Percentiles rank a stretch among this genome's conserved stretches.
Conservation (phyloP, 1,140 invertebrate species). For the Anthonomus grandis region DNA sequence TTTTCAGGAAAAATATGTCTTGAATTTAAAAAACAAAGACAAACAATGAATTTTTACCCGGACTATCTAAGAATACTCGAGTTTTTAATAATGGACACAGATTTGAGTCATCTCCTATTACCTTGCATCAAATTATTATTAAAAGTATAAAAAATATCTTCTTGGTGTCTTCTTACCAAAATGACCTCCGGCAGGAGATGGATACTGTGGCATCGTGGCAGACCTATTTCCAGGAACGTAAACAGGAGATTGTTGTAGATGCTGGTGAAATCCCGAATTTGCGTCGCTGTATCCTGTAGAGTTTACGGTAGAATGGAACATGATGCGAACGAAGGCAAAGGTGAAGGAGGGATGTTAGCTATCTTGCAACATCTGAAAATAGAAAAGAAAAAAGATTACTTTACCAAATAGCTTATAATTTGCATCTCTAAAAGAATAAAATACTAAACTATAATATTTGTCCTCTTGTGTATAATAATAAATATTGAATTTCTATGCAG, state of each 20-base stretch:
- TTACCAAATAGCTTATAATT: too few relatives aligned
- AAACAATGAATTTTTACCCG: too few relatives aligned
- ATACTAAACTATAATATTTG: too few relatives aligned
- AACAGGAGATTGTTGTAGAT: constrained; percentile 50
- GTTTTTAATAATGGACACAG: too few relatives aligned
- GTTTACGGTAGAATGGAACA: constrained; percentile 48
- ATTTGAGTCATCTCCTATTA: too few relatives aligned
- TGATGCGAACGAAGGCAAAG: constrained; percentile 17
- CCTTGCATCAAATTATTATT: neutral
- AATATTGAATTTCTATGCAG: too few relatives aligned
- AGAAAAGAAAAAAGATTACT: too few relatives aligned
- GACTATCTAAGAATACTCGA: too few relatives aligned
- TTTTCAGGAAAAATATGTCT: too few relatives aligned
- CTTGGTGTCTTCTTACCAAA: constrained; percentile 22
- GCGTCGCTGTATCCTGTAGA: constrained; percentile 46
- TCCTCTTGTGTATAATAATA: too few relatives aligned
- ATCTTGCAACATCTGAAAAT: constrained; percentile 28
- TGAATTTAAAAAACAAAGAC: too few relatives aligned
- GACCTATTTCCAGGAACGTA: constrained; percentile 54
- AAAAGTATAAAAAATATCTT: neutral
- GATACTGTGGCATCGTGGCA: constrained; percentile 44
- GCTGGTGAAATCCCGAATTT: constrained; percentile 47
- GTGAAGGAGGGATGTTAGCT: constrained; percentile 6
- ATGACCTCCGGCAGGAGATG: constrained; percentile 45
- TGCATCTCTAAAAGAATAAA: too few relatives aligned